Evolutionary conservation across 2,888 invertebrate species (phyloP), one percentile per base, ranked within the genome.

Genomic region (Calephelis perditalis): DNA sequence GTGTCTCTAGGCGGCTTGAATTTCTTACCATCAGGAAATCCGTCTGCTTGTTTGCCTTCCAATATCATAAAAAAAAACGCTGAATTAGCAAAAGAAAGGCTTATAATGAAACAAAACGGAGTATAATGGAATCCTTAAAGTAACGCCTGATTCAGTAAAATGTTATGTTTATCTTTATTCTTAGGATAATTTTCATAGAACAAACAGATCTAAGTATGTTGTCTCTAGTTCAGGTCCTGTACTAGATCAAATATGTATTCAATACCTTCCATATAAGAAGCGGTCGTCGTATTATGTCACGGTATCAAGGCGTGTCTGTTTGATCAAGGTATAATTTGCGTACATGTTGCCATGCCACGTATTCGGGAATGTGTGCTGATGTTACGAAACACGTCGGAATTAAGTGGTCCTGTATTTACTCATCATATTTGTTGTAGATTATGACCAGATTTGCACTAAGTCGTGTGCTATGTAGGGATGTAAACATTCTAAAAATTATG

Each of bases 271-370:
- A 73, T 76, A 74, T 70, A 70, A 69, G 71, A 55, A 62, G 67
- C 62, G 64, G 45, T 63, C 60, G 66, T 64, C 72, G 70, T 75
- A 70, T 76, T 74, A 69, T 71, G 73, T 74, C 73, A 72, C 74
- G 76, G 76, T 73, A 77, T 75, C 77, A 77, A 78, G 84, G 84
- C 70, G 82, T 75, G 83, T 71, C 78, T 82, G 72, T 84, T 82
- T 84, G 76, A 71, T 70, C 76, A 75, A 71, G 71, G 70, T 71
- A 75, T 73, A 75, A 78, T 78, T 78, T 78, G 15, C 72, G 78
- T 75, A 66, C 72, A 71, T 74, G 80, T 81, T 80, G 70, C 78
- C 72, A 76, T 73, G 80, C 74, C 74, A 75, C 77, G 76, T 74
- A 60, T 77, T 76, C 72, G 75, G 66, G 72, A 68, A 69, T 72